Evolutionary conservation across 1,140 invertebrate genomes (phyloP), one percentile per base, ranked within the genome.

Genomic region (Euwallacea similis): DNA sequence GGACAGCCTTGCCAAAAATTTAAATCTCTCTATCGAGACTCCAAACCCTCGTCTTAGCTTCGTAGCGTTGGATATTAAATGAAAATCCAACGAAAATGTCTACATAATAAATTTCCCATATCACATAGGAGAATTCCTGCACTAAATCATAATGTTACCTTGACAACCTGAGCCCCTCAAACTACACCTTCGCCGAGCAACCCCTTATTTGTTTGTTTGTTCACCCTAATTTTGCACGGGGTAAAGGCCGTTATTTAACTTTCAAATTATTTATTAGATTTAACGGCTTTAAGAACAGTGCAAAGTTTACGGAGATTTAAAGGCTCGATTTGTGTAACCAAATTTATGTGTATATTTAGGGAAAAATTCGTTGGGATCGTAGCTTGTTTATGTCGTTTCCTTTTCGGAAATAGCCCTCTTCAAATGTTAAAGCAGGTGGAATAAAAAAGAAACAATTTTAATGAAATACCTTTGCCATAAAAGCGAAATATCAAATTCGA

Each of bases 81-180:
- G 7, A 13, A 53, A 65, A 47, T 41, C 41, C 47, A 46, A 7
- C 16, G 63, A 65, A 65, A 65, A 65, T 50, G 43, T 65, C 63
- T 54, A 46, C 47, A 65, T 65, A 65, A 68, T 68, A 68, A 68
- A 68, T 68, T 60, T 68, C 43, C 66, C 33, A 68, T 68, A 68
- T 68, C 66, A 68, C 66, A 68, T 59, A 50, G 56, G 66, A 44
- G 56, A 68, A 68, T 68, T 68, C 42, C 66, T 47, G 56, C 66
- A 60, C 55, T 68, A 60, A 68, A 68, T 68, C 66, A 68, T 60
- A 59, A 50, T 60, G 42, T 68, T 68, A 68, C 55, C 66, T 50
- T 59, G 55, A 50, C 56, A 68, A 68, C 55, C 55, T 60, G 66
- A 33, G 43, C 21, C 56, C 66, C 66, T 59, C 10, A 60, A 33